Evolutionary conservation across 2,797 vertebrate genomes (phyloP).

Genomic region (Serranus cabrilla): DNA sequence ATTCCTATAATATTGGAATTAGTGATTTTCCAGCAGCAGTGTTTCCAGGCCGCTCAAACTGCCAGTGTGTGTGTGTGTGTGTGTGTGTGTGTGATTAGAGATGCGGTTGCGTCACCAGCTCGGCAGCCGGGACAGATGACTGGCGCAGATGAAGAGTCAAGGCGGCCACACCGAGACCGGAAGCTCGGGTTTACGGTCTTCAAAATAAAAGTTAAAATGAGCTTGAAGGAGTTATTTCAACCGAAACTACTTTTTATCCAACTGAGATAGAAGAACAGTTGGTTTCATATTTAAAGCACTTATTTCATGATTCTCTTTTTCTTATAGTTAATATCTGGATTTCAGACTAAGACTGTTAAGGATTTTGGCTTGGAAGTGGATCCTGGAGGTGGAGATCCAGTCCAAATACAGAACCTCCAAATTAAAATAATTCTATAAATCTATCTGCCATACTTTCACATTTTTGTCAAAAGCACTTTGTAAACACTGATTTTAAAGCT

Average conservation of each 20-base stretch:
- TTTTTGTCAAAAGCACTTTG: too few relatives aligned
- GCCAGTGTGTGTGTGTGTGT: not conserved
- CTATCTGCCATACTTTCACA: too few relatives aligned
- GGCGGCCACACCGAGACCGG: not conserved
- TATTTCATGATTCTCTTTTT: too few relatives aligned
- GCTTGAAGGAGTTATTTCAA: too few relatives aligned
- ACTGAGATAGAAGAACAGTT: too few relatives aligned
- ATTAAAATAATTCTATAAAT: too few relatives aligned
- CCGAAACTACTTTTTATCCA: too few relatives aligned
- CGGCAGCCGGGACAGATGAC: constrained; percentile 70
- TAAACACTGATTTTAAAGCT: too few relatives aligned
- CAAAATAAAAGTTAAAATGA: constrained; percentile 69
- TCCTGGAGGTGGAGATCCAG: not conserved
- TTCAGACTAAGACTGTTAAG: not conserved
- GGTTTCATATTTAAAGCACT: too few relatives aligned
- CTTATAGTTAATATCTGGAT: too few relatives aligned
- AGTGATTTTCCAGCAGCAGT: constrained; percentile 23
- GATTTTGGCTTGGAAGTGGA: not conserved
- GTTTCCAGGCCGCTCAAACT: constrained; percentile 44
- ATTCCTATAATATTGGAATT: constrained; percentile 1
- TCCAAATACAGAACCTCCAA: too few relatives aligned
- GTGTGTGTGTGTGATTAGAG: constrained; percentile 36
- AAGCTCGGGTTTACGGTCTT: fast-evolving
- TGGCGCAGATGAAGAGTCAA: constrained; percentile 69
- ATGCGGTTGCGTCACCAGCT: constrained; percentile 71